These are phyloP conservation scores for Sphaeridia pumilis DNA, from an alignment of 2,888 invertebrate genomes.

Conservation along the genomic window DNA sequence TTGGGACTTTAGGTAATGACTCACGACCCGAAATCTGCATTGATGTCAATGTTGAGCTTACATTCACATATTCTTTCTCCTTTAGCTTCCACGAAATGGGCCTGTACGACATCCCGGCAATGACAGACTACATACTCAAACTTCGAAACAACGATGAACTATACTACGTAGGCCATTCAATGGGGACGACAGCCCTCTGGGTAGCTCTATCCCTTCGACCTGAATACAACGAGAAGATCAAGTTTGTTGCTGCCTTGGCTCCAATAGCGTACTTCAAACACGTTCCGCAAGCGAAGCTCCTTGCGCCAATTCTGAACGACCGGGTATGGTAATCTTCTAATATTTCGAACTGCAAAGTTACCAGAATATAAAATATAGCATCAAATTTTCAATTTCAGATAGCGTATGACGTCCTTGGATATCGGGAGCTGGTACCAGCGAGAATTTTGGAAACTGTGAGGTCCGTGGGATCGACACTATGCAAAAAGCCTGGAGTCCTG, in stretches of 20 bases:
- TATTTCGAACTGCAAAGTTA: too few relatives aligned
- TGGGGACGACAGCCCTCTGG: slow-evolving; percentile 44
- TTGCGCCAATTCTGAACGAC: neutral
- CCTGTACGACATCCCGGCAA: slow-evolving; percentile 47
- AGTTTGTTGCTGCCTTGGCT: slow-evolving; percentile 17
- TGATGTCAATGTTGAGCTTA: too few relatives aligned
- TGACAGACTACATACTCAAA: slow-evolving; percentile 44
- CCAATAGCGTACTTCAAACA: slow-evolving; percentile 22
- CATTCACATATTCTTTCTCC: neutral
- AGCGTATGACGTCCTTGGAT: neutral
- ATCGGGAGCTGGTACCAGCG: neutral
- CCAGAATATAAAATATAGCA: too few relatives aligned
- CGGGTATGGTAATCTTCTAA: neutral
- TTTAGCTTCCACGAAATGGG: slow-evolving; percentile 43
- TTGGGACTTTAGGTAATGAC: slow-evolving; percentile 41
- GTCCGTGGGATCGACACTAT: neutral
- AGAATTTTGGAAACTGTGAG: neutral
- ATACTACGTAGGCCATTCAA: slow-evolving; percentile 49
- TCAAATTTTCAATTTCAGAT: too few relatives aligned
- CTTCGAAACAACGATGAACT: slow-evolving; percentile 41
- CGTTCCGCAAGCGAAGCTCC: slow-evolving; percentile 3
- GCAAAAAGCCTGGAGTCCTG: neutral
- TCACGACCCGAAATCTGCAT: too few relatives aligned
- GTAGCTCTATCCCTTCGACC: slow-evolving; percentile 39
- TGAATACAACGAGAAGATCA: slow-evolving; percentile 24